Conservation (phyloP, 2,888 invertebrate species). For the Brachyptera risi region DNA sequence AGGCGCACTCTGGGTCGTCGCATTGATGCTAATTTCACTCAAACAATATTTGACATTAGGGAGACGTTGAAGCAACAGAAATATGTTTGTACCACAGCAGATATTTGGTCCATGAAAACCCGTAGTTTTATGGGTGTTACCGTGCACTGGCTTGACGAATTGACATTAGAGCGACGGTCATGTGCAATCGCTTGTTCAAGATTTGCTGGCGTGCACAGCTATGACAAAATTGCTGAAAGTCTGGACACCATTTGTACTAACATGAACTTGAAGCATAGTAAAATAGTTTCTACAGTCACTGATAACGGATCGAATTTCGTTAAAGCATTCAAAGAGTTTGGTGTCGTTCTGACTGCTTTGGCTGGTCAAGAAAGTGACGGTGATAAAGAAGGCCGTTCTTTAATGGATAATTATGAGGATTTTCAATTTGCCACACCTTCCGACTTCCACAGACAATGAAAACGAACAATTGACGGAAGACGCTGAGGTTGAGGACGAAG, state of each 20-base stretch:
- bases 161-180: neutral
- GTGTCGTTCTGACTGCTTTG: neutral
- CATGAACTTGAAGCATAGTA: neutral
- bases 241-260: neutral
- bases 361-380: neutral
- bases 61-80: neutral
- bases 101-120: conserved; percentile 3
- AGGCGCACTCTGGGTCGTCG: neutral
- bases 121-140: neutral
- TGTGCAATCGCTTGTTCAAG: neutral
- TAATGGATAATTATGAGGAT: too few species aligned
- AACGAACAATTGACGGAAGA: too few species aligned
- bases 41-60: neutral
- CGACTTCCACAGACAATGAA: too few species aligned
- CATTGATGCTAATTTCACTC: neutral
- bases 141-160: too few species aligned
- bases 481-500: too few species aligned
- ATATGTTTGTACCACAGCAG: neutral
- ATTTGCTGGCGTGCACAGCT: neutral
- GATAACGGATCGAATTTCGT: conserved; percentile 8
- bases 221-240: neutral
- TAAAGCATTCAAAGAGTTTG: conserved; percentile 11
- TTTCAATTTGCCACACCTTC: too few species aligned
- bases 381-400: neutral
- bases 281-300: neutral